Evolutionary conservation across 1,140 invertebrate genomes (phyloP), one percentile per base, ranked within the genome.

Genomic region (Bombus soroeensis): DNA sequence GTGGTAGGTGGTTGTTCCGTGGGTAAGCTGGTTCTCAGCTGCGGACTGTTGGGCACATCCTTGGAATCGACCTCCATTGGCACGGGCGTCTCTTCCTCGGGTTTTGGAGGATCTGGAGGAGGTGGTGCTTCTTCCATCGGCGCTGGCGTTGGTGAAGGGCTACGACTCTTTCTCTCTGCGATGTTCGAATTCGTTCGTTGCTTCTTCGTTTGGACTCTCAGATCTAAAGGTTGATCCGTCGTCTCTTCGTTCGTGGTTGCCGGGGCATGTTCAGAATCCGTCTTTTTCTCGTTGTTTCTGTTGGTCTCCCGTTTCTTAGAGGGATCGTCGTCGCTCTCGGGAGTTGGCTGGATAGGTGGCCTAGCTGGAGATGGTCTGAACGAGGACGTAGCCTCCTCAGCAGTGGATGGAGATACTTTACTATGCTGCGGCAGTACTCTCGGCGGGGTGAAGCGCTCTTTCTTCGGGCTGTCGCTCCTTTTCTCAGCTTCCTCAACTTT

Each of bases 161-260:
- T 83, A 32, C 62, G 89, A 13, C 84, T 90, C 81, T 81, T 93
- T 57, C 76, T 86, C 10, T 68, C 77, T 9, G 87, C 25, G 59
- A 59, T 28, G 25, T 73, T 87, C 25, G 76, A 77, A 10, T 73
- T 88, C 28, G 94, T 93, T 25, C 95, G 94, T 25, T 94, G 94
- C 88, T 95, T 95, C 89, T 95, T 96, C 79, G 96, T 94, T 66
- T 95, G 95, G 2, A 97, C 95, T 71, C 97, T 96, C n/a, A 98
- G 95, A 94, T 98, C 97, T 43, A 98, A 91, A 0, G 97, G 97
- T 91, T 97, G 96, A 85, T 98, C 97, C 2, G 86, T 72, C 13
- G 89, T 84, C 15, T 93, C 92, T 34, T 88, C 88, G 9, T 81
- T 89, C 34, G 77, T 10, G 32, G 47, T 53, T 13, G 77, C 43